Percentiles rank a stretch among this genome's conserved stretches.
Conservation (phyloP, 2,797 vertebrate genomes). For the Nannoperca obscura region DNA sequence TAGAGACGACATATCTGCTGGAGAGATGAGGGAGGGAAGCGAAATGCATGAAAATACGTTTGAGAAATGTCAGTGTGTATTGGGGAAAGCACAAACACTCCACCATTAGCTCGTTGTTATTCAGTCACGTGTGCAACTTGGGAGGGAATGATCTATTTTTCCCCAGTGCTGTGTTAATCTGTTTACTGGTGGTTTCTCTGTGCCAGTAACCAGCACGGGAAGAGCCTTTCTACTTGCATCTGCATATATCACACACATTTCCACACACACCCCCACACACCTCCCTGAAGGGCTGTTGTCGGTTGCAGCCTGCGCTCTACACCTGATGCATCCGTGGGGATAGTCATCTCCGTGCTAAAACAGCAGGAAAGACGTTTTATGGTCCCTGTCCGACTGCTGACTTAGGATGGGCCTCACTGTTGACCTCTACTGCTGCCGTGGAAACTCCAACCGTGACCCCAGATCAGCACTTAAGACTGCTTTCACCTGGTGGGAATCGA, state of each 20-base stretch:
- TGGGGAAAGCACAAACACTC: constrained; percentile 18
- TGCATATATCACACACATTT: constrained; percentile 58
- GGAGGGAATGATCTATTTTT: constrained; percentile 15
- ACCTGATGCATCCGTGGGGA: constrained; percentile 70
- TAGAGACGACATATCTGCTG: neutral
- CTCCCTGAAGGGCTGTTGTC: constrained; percentile 59
- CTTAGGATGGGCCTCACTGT: constrained; percentile 47
- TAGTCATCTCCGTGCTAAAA: constrained; percentile 48
- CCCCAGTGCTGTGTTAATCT: constrained; percentile 4
- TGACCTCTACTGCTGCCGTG: constrained; percentile 62
- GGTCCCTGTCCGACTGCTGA: constrained; percentile 62
- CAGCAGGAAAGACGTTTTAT: constrained; percentile 64
- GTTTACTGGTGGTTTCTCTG: constrained; percentile 15
- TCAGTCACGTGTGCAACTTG: constrained; percentile 4
- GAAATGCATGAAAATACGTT: constrained; percentile 12
- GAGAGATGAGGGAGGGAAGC: neutral
- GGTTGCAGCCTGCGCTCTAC: constrained; percentile 64
- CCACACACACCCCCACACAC: constrained; percentile 33
- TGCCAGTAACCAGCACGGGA: constrained; percentile 16
- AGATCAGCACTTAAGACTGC: constrained; percentile 70
- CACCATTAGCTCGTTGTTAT: constrained; percentile 25
- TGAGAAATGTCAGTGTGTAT: constrained; percentile 26
- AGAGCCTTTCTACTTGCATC: constrained; percentile 26
- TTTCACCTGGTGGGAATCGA: constrained; percentile 38
- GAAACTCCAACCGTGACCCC: constrained; percentile 70